Conservation (phyloP, 2,113 vertebrate genomes). For the Cinclus mexicanus region DNA sequence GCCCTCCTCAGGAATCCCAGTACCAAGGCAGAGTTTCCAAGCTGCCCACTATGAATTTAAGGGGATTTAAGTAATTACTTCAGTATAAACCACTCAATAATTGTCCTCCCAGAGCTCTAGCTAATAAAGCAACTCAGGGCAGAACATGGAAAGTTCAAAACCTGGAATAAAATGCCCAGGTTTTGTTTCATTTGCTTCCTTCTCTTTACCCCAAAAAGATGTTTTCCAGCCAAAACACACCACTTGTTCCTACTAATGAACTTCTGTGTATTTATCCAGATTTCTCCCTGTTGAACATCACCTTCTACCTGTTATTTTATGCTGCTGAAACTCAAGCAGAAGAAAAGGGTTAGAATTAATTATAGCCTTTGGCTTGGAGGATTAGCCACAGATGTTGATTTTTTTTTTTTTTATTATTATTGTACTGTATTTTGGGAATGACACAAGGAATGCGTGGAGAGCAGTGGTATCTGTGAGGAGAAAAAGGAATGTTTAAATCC, state of each 20-base stretch:
- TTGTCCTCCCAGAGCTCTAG: neutral
- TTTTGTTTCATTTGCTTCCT: slow-evolving; percentile 5
- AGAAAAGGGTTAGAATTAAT: slow-evolving; percentile 32
- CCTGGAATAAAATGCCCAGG: neutral
- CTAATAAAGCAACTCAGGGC: neutral
- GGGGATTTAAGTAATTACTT: neutral
- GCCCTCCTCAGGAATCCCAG: neutral
- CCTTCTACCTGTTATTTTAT: neutral
- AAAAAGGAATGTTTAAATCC: neutral
- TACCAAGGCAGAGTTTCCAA: neutral
- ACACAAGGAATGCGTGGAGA: slow-evolving; percentile 52
- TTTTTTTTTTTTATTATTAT: slow-evolving; percentile 61
- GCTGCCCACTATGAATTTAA: neutral
- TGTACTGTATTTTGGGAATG: slow-evolving; percentile 45
- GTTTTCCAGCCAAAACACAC: neutral
- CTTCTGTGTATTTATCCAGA: neutral
- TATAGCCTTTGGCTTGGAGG: slow-evolving; percentile 35
- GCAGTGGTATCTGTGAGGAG: neutral
- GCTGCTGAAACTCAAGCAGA: slow-evolving; percentile 3
- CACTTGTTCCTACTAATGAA: neutral
- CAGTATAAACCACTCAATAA: neutral
- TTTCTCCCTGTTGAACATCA: neutral
- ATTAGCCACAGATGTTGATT: slow-evolving; percentile 55
- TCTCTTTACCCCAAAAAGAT: neutral
- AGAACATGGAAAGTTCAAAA: neutral